Evolutionary conservation across 2,797 vertebrate genomes (phyloP), one percentile per base, ranked within the genome.

Genomic region (Poliocrania exsul): DNA sequence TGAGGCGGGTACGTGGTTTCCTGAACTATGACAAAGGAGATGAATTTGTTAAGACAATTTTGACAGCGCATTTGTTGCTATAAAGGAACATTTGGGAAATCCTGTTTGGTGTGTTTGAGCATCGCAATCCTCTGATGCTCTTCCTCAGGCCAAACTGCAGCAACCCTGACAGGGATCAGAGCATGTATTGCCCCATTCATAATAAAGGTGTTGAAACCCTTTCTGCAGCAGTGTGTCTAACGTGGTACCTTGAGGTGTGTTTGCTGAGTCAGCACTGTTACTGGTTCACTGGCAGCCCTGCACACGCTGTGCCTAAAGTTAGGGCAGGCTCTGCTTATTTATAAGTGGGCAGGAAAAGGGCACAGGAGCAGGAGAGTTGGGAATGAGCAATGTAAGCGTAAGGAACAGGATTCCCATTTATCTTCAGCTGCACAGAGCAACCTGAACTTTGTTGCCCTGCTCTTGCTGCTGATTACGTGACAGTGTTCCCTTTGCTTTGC

Each of bases 401-500:
- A 75, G 33, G 54, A 44, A 9, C 19, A 31, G 66, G 40, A 47
- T 84, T 93, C 81, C 51, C 6, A 2, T n/a, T 40, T 65, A 21
- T 61, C 47, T 81, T 50, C 37, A 6, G 57, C 4, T 8, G 8
- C 6, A 13, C 28, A 11, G 78, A 67, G 60, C 54, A 50, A 72
- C 0, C 17, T 56, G 89, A 93, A 75, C 37, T 60, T 40, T 11
- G 44, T 17, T 72, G 75, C 65, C 46, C 40, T 62, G 46, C 61
- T 69, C 74, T 81, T 50, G 88, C 64, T 79, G 54, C 71, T 64
- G 90, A 64, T 93, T 54, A 81, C 7, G 14, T 16, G 61, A 81
- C 37, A 20, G 78, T 13, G 10, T 94, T 96, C 91, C 95, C 91
- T 93, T 89, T 42, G 38, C 88, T 84, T 90, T 95, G 95, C 97